Percentiles rank a stretch among this genome's conserved stretches.
Evolutionary conservation across 2,888 invertebrate genomes (phyloP).

Genomic region (Campopleginae sp.): DNA sequence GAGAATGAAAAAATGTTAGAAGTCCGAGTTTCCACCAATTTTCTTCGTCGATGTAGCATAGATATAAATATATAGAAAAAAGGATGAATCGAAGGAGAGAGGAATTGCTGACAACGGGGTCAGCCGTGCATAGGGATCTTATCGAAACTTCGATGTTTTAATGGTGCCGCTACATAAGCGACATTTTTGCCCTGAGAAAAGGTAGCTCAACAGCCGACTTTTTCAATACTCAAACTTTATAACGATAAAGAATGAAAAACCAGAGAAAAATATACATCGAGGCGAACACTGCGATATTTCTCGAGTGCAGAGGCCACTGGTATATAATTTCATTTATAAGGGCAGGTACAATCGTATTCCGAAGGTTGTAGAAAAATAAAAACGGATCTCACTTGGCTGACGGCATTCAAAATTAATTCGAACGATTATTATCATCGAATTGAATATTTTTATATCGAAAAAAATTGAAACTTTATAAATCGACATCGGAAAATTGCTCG

Average conservation of each 20-base stretch:
- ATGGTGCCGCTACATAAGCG: slow-evolving; percentile 28
- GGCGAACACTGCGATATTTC: slow-evolving; percentile 2
- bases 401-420: background rate
- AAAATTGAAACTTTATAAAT: background rate
- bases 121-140: slow-evolving; percentile 38
- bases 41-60: background rate
- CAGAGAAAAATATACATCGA: background rate
- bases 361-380: background rate
- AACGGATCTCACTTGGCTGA: background rate
- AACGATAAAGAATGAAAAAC: background rate
- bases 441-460: background rate
- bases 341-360: background rate
- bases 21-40: slow-evolving; percentile 9
- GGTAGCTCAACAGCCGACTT: background rate
- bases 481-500: background rate
- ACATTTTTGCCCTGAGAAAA: slow-evolving; percentile 20
- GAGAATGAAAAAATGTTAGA: background rate
- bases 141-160: slow-evolving; percentile 52
- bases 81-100: slow-evolving; percentile 5
- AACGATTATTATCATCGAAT: background rate
- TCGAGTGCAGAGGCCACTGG: background rate
- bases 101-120: slow-evolving; percentile 34
- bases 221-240: slow-evolving; percentile 34
- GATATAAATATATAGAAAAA: slow-evolving; percentile 2
- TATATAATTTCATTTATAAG: background rate